Conservation (phyloP, 2,113 vertebrate species). For the Gnathonemus echidnorhynchus region DNA sequence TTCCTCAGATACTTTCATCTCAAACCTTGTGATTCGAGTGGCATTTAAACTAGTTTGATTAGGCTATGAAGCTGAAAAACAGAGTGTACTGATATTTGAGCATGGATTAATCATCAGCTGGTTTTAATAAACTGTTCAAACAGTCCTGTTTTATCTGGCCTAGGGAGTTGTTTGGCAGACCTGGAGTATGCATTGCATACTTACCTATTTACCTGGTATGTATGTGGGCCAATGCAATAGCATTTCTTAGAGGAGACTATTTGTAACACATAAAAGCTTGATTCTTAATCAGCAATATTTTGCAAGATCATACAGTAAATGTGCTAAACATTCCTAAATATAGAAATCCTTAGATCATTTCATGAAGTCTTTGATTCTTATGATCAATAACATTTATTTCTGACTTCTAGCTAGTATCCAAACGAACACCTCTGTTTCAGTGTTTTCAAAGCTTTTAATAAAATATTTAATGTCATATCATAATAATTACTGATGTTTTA, state of each 20-base stretch:
- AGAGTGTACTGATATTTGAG: conserved; percentile 49
- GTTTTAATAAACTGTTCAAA: conserved; percentile 59
- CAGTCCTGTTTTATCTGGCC: conserved; percentile 55
- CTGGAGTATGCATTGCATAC: conserved; percentile 26
- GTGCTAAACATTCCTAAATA: background rate
- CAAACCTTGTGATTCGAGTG: conserved; percentile 77
- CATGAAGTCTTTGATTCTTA: background rate
- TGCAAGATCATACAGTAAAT: background rate
- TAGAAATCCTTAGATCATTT: background rate
- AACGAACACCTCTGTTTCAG: background rate
- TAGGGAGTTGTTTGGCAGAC: conserved; percentile 40
- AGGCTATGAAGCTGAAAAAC: conserved; percentile 59
- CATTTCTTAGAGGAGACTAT: conserved; percentile 5
- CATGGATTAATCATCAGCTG: conserved; percentile 66
- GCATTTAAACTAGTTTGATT: conserved; percentile 66
- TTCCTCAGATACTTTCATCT: conserved; percentile 80
- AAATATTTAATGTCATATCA: background rate
- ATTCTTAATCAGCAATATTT: background rate
- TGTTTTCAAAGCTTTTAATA: background rate
- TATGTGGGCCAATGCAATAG: conserved; percentile 25
- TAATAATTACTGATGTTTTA: background rate
- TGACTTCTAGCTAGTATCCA: background rate
- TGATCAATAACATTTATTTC: background rate
- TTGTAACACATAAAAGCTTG: background rate
- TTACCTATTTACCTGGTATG: conserved; percentile 51